These are phyloP conservation scores for Istiophorus platypterus DNA, from an alignment of 2,113 vertebrate species.

Conservation along the genomic window DNA sequence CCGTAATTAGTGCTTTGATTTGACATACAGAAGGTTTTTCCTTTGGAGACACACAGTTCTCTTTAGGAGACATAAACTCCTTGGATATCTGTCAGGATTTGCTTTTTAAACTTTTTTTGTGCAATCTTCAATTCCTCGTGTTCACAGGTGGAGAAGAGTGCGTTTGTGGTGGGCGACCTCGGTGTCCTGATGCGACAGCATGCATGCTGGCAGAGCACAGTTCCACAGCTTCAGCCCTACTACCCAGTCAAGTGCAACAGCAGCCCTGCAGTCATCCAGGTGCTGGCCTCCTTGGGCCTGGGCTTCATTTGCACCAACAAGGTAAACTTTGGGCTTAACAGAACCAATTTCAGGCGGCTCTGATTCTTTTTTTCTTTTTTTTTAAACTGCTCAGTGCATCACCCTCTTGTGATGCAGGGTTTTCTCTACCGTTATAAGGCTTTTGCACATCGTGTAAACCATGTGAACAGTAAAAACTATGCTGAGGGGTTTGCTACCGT, in stretches of 20 bases:
- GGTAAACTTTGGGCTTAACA: constrained; percentile 81
- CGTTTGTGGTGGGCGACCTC: constrained; percentile 96
- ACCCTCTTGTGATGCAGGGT: constrained; percentile 49
- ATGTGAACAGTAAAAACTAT: too few species aligned
- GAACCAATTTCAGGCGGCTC: background rate
- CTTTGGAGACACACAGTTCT: too few species aligned
- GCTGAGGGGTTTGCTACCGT: too few species aligned
- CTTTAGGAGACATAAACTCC: too few species aligned
- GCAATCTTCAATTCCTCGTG: background rate
- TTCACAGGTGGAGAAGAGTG: constrained; percentile 91
- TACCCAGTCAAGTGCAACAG: constrained; percentile 95
- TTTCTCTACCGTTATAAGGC: too few species aligned
- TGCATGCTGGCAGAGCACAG: constrained; percentile 89
- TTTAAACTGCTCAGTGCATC: constrained; percentile 6
- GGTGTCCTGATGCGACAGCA: constrained; percentile 94
- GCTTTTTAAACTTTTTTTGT: background rate
- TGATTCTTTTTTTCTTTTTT: background rate
- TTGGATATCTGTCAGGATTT: background rate
- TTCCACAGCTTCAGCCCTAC: constrained; percentile 92
- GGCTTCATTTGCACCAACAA: constrained; percentile 97
- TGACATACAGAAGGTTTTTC: background rate
- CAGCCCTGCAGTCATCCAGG: constrained; percentile 92
- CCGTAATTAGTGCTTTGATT: background rate
- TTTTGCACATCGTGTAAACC: too few species aligned
- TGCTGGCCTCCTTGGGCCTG: constrained; percentile 92